Evolutionary conservation across 1,140 invertebrate genomes (phyloP).

Genomic region (Brachionus manjavacas): DNA sequence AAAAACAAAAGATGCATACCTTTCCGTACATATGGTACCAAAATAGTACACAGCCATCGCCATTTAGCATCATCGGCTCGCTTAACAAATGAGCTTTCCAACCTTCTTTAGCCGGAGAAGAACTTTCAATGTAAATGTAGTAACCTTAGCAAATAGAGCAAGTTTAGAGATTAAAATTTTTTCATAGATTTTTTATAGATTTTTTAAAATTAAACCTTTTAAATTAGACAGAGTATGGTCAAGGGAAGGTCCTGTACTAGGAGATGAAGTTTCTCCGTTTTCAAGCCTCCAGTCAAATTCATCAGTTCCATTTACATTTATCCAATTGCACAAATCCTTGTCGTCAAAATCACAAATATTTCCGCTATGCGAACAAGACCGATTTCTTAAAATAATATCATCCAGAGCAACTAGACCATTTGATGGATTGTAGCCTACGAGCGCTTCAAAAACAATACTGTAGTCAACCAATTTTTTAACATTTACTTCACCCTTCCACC

Average conservation of each 20-base stretch:
- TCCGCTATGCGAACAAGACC: neutral
- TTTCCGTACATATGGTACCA: slow-evolving; percentile 45
- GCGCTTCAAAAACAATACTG: slow-evolving; percentile 11
- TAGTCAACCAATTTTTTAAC: neutral
- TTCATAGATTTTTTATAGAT: neutral
- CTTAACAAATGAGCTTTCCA: slow-evolving; percentile 33
- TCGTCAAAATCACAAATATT: slow-evolving; percentile 28
- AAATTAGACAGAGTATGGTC: slow-evolving; percentile 60
- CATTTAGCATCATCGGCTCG: neutral
- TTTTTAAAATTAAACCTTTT: neutral
- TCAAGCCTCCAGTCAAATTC: slow-evolving; percentile 51
- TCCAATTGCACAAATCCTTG: slow-evolving; percentile 41
- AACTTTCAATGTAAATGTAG: slow-evolving; percentile 44
- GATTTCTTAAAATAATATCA: slow-evolving; percentile 13
- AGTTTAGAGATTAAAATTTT: neutral
- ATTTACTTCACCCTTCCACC: slow-evolving; percentile 40
- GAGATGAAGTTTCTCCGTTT: slow-evolving; percentile 45
- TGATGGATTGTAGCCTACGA: slow-evolving; percentile 6
- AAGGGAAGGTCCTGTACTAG: slow-evolving; percentile 56
- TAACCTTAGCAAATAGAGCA: slow-evolving; percentile 35
- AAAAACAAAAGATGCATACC: neutral
- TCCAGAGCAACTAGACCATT: slow-evolving; percentile 37
- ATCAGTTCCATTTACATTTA: slow-evolving; percentile 21
- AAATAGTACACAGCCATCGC: slow-evolving; percentile 43
- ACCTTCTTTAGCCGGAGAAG: neutral